These are phyloP conservation scores for Probaryconus sp. DNA, from an alignment of 1,140 invertebrate species.

Conservation along the genomic window DNA sequence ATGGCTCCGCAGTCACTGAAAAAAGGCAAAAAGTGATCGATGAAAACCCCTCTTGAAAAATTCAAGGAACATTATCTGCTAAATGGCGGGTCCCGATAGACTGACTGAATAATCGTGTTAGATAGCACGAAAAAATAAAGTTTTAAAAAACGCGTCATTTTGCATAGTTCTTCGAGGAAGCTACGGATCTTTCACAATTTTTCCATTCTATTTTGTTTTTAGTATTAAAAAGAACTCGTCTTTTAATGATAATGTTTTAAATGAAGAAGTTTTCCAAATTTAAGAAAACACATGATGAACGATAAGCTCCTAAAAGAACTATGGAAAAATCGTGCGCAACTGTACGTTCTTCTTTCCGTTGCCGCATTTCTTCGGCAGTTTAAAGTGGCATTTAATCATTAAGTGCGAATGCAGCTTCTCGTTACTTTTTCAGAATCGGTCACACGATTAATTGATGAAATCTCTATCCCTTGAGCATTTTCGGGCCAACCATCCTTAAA, in stretches of 20 bases:
- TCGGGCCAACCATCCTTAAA: too few species aligned
- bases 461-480: too few species aligned
- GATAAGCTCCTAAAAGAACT: too few species aligned
- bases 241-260: too few species aligned
- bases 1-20: conserved; percentile 27
- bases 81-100: conserved; percentile 58
- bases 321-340: background rate
- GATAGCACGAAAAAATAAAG: conserved; percentile 1
- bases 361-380: conserved; percentile 43
- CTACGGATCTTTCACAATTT: conserved; percentile 4
- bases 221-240: too few species aligned
- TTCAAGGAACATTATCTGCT: conserved; percentile 25
- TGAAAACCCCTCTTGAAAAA: conserved; percentile 17
- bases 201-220: too few species aligned
- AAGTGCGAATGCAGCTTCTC: conserved; percentile 48
- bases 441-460: conserved; percentile 3
- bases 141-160: conserved; percentile 1
- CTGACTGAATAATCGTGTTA: conserved; percentile 52
- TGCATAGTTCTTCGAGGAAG: conserved; percentile 4
- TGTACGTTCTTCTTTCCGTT: conserved; percentile 46
- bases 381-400: conserved; percentile 58
- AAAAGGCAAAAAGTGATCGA: conserved; percentile 11
- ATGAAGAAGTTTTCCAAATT: too few species aligned
- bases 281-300: too few species aligned
- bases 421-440: conserved; percentile 16